A percentile compares a stretch with the other conserved stretches of the same genome.
Conservation (phyloP, 2,888 invertebrate species). For the Acronicta leporina region DNA sequence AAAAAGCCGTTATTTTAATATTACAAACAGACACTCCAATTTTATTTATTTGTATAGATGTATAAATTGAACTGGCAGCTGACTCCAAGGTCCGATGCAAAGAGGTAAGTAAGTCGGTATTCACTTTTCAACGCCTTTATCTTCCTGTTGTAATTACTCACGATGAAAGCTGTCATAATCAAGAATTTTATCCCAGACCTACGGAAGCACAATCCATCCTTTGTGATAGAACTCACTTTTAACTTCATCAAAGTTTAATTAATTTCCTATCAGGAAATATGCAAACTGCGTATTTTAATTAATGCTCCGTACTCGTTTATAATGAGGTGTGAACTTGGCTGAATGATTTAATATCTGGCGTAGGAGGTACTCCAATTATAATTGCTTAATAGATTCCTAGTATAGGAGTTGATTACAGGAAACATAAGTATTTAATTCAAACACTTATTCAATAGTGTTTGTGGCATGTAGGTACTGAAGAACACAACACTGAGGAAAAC, state of each 20-base stretch:
- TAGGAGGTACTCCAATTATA: constrained; percentile 33
- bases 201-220: constrained; percentile 37
- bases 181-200: constrained; percentile 32
- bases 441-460: too few species aligned
- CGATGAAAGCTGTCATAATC: constrained; percentile 26
- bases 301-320: constrained; percentile 38
- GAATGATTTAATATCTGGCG: constrained; percentile 26
- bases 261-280: constrained; percentile 55
- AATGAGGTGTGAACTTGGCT: constrained; percentile 42
- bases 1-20: too few species aligned
- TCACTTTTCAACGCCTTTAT: too few species aligned
- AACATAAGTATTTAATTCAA: not conserved
- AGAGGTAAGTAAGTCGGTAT: not conserved
- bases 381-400: constrained; percentile 22
- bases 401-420: not conserved
- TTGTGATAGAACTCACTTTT: constrained; percentile 42
- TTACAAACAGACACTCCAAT: too few species aligned
- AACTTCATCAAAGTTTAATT: constrained; percentile 53
- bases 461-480: too few species aligned
- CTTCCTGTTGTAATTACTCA: constrained; percentile 6
- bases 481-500: too few species aligned
- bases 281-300: constrained; percentile 47
- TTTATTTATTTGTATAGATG: too few species aligned
- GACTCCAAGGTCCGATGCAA: not conserved
- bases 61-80: too few species aligned